phyloP scores from a whole-genome alignment of 2,888 invertebrate species.

The Parnassius smintheus region DNA sequence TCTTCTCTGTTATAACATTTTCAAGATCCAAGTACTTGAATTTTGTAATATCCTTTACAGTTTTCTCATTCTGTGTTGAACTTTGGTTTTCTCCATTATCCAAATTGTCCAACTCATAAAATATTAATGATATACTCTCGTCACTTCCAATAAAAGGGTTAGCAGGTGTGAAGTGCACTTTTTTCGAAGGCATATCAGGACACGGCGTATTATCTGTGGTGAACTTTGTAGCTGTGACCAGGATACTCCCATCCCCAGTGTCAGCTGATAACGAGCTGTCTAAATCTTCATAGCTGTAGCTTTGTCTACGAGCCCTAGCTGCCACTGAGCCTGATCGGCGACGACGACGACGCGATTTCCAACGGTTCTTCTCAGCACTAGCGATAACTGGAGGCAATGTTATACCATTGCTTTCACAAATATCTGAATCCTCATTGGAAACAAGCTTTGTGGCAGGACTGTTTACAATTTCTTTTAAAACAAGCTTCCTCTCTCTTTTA shows the following conservation, averaged over 20 bases:
- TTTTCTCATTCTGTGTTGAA: conserved; percentile 37
- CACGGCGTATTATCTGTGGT: conserved; percentile 71
- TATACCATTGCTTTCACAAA: conserved; percentile 58
- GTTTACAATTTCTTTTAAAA: conserved; percentile 67
- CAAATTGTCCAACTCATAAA: conserved; percentile 68
- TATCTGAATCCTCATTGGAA: conserved; percentile 42
- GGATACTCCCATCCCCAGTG: conserved; percentile 75
- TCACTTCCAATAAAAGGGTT: conserved; percentile 76
- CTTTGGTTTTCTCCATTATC: conserved; percentile 51
- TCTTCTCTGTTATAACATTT: conserved; percentile 61
- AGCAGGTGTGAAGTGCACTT: conserved; percentile 69
- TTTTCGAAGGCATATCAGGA: conserved; percentile 60
- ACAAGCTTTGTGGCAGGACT: conserved; percentile 61
- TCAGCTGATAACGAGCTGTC: conserved; percentile 83
- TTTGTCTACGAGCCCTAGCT: conserved; percentile 53
- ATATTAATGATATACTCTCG: conserved; percentile 73
- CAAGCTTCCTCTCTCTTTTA: conserved; percentile 71
- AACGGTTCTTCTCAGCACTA: conserved; percentile 39
- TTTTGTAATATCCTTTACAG: conserved; percentile 59
- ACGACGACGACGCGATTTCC: conserved; percentile 51
- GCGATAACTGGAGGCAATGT: conserved; percentile 64
- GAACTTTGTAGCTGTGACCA: conserved; percentile 77
- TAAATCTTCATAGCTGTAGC: conserved; percentile 75
- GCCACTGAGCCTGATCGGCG: conserved; percentile 53
- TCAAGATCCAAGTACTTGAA: conserved; percentile 73